Evolutionary conservation across 2,797 vertebrate genomes (phyloP).

Genomic region (Varecia variegata): DNA sequence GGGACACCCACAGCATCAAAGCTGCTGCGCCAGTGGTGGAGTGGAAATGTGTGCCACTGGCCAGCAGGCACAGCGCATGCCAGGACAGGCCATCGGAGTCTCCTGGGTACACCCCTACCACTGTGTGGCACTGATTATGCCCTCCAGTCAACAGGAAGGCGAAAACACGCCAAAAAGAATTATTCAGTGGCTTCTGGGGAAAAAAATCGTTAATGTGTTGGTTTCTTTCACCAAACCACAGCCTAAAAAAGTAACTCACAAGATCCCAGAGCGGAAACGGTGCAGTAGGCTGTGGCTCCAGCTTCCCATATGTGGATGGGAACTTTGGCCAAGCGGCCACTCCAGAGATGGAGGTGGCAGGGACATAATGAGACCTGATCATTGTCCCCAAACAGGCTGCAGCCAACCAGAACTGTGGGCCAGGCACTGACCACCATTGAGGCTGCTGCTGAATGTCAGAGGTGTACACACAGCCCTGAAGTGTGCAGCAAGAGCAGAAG

Average conservation of each 20-base stretch:
- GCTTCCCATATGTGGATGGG: constrained; percentile 38
- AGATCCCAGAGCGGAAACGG: constrained; percentile 64
- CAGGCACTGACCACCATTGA: not conserved
- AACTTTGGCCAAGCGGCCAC: not conserved
- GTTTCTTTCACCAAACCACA: constrained; percentile 78
- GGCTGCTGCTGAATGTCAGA: not conserved
- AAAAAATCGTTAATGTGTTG: constrained; percentile 66
- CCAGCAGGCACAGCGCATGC: not conserved
- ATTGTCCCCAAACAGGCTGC: not conserved
- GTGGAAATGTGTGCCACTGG: not conserved
- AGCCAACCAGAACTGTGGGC: not conserved
- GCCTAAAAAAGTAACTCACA: constrained; percentile 68
- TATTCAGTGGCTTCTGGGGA: constrained; percentile 65
- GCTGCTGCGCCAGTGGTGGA: not conserved
- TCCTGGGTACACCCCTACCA: not conserved
- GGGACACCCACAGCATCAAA: not conserved
- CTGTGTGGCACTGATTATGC: not conserved
- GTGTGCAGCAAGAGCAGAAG: not conserved
- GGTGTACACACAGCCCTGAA: not conserved
- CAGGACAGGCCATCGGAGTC: not conserved
- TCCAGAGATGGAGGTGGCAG: not conserved
- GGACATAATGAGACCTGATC: not conserved
- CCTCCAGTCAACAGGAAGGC: constrained; percentile 21
- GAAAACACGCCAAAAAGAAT: constrained; percentile 51
- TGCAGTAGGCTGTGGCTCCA: constrained; percentile 26